Base-by-base conservation (phyloP, 1,140 invertebrate genomes). In the Orius insidiosus region DNA sequence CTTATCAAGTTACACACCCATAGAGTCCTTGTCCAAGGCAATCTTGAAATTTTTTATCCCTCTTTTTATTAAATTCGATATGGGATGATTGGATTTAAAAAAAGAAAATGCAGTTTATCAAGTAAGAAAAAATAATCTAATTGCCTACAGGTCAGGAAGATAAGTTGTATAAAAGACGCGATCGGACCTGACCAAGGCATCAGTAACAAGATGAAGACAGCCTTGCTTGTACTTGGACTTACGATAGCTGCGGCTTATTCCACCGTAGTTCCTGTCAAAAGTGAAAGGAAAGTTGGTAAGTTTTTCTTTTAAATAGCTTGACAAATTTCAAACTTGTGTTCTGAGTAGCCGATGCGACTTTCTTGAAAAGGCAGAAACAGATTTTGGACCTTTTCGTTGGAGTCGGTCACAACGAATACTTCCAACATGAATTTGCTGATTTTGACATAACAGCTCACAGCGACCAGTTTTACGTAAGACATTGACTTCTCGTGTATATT, bases 311-410 rank as follows among this genome's bases (percentile, higher is more conserved):
- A 36, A n/a, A 4, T 11, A 36, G n/a, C n/a, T 36, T 36, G 14
- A 10, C 35, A 36, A 36, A 4, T 9, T 40, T 40, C 5, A 15
- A 13, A 15, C 6, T 2, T 15, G 16, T 15, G 3, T 40, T 14
- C 4, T 43, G 5, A 14, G 4, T n/a, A 43, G 41, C 41, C 9
- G 41, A 43, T 32, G 41, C 41, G 2, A 31, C 18, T 7, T 49
- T 45, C 35, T 19, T 49, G 9, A 49, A 49, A 9, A 44, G 30
- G 32, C 47, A 49, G 19, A 49, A 38, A n/a, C 15, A 34, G 8
- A 16, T 49, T 35, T 14, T 49, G 15, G 42, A 45, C 18, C 35
- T 49, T 15, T 39, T 49, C 38, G 18, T 10, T 2, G 47, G 47
- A 5, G 13, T 49, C 10, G 47, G 47, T 1, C 47, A 49, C 32